phyloP scores from a whole-genome alignment of 2,113 vertebrate genomes.

The Micronisus gabar region DNA sequence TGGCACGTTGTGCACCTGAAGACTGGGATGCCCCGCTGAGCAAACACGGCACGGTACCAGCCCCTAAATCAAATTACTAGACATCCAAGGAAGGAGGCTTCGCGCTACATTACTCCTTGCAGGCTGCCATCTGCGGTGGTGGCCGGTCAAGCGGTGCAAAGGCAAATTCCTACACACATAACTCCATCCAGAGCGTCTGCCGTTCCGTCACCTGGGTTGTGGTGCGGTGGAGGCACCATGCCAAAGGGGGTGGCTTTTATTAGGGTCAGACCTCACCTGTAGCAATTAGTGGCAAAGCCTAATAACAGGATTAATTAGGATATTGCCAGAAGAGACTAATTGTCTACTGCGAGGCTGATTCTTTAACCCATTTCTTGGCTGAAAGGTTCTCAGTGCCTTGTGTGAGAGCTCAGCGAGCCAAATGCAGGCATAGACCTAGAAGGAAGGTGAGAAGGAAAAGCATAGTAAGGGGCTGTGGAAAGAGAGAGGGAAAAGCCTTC shows the following conservation, averaged over 20 bases:
- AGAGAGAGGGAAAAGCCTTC: not conserved
- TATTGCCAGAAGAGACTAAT: not conserved
- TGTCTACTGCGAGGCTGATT: not conserved
- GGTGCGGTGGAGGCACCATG: not conserved
- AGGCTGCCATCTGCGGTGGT: not conserved
- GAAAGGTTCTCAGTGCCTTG: not conserved
- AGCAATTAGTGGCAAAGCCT: slow-evolving; percentile 2
- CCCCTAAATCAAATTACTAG: not conserved
- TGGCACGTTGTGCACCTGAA: not conserved
- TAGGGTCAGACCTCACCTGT: not conserved
- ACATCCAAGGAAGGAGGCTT: not conserved
- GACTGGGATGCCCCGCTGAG: not conserved
- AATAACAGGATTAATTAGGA: slow-evolving; percentile 20
- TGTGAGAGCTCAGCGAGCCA: not conserved
- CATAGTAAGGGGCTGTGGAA: not conserved
- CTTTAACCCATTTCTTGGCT: not conserved
- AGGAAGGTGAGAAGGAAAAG: not conserved
- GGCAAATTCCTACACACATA: not conserved
- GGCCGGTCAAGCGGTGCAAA: not conserved
- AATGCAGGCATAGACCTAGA: not conserved
- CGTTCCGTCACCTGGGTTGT: fast-evolving
- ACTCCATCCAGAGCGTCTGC: not conserved
- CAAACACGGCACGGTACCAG: not conserved
- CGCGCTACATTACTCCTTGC: not conserved
- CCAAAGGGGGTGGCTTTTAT: not conserved